Evolutionary conservation across 2,113 vertebrate species (phyloP), one percentile per base, ranked within the genome.

Genomic region (Pionites leucogaster): DNA sequence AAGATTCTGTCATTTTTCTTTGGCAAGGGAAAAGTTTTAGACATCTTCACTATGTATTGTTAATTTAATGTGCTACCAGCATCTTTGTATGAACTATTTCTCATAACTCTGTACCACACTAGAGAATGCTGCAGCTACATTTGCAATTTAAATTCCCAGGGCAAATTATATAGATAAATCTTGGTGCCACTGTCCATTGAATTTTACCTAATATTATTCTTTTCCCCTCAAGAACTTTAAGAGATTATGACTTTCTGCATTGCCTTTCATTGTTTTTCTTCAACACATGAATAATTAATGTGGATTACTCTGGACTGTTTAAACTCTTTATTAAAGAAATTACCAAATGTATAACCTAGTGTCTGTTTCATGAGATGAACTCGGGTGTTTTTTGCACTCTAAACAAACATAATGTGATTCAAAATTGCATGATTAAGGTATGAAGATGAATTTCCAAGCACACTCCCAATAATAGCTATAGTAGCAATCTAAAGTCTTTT

Each of bases 301-400:
- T 82, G 41, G 49, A 53, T 85, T 70, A 72, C 37, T 93, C 79
- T 74, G 82, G 69, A 80, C 60, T 86, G n/a, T 77, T 96, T 81
- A 88, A 92, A 83, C 27, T 90, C 82, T 92, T 85, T 90, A 72
- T 53, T 94, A 69, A 85, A 90, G 82, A 74, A 92, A 91, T 95
- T 92, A 72, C n/a, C 41, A 77, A 70, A 57, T 53, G 53, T 72
- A 46, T 82, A 53, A 62, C 80, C 35, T 39, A 49, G 46, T 49
- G n/a, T 46, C 16, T 80, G 35, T 82, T 88, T 76, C 60, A 64
- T 67, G 35, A 88, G 49, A 62, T 59, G 79, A 95, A 33, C 18
- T 41, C 39, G 50, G 82, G 53, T 86, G 28, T 82, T 72, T 95
- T 85, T 5, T 7, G 11, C 53, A 75, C 41, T 82, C 53, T 76